phyloP scores from a whole-genome alignment of 23 tunicate genomes.

The Clavelina lepadiformis region DNA sequence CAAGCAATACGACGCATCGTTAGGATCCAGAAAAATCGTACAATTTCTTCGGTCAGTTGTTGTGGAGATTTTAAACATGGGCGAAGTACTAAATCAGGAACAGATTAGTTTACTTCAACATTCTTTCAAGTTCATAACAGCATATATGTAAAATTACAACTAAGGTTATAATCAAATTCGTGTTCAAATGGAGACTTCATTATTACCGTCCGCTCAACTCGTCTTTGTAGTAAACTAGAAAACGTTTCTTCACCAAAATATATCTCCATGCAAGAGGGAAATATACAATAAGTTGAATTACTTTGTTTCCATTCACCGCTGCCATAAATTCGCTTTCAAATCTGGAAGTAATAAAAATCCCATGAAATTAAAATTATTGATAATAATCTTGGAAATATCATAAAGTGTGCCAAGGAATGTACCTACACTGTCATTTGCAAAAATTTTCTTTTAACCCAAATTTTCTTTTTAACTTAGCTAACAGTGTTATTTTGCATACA shows the following conservation, averaged over 20 bases:
- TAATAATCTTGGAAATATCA: too few species aligned
- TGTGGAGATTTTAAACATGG: conserved; percentile 8
- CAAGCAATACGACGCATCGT: conserved; percentile 4
- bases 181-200: background rate
- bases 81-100: conserved; percentile 12
- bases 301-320: conserved; percentile 21
- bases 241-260: conserved; percentile 35
- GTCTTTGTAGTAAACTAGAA: conserved; percentile 34
- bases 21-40: conserved; percentile 10
- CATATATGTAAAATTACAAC: background rate
- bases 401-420: too few species aligned
- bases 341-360: too few species aligned
- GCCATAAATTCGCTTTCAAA: conserved; percentile 48
- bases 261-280: conserved; percentile 64
- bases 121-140: background rate
- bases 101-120: too few species aligned
- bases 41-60: conserved; percentile 3
- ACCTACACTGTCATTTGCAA: too few species aligned
- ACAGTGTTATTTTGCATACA: too few species aligned
- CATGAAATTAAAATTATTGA: too few species aligned
- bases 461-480: too few species aligned
- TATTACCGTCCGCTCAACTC: conserved; percentile 19
- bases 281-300: conserved; percentile 9
- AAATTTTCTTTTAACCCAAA: too few species aligned
- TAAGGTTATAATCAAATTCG: background rate